Percentiles rank a stretch among this genome's conserved stretches.
phyloP scores from a whole-genome alignment of 2,888 invertebrate species.

The Heteromurus nitidus region DNA sequence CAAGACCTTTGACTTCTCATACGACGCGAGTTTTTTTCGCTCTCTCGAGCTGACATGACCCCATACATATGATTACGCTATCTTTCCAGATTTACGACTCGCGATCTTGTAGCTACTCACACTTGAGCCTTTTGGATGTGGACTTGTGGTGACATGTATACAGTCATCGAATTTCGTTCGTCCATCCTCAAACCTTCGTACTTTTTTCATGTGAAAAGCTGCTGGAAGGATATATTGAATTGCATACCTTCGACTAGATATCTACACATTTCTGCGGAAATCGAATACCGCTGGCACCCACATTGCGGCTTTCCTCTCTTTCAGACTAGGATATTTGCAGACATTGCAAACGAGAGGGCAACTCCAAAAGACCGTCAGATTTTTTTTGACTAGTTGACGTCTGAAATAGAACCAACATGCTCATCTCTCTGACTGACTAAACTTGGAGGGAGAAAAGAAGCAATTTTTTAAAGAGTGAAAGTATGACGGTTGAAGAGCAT shows the following conservation, averaged over 20 bases:
- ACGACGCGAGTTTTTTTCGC: neutral
- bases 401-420: neutral
- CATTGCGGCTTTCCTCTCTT: neutral
- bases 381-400: slow-evolving; percentile 1
- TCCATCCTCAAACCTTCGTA: too few relatives aligned
- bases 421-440: neutral
- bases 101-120: neutral
- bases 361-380: neutral
- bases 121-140: neutral
- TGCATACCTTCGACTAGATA: neutral
- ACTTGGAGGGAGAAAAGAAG: neutral
- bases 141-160: neutral
- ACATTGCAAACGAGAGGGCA: neutral
- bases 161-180: too few relatives aligned
- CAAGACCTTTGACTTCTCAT: neutral
- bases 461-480: neutral
- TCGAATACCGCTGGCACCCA: neutral
- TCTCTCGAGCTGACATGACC: slow-evolving; percentile 4
- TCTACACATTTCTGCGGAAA: neutral
- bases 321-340: neutral
- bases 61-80: slow-evolving; percentile 1
- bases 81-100: slow-evolving; percentile 4
- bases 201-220: too few relatives aligned
- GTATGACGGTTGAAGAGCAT: neutral
- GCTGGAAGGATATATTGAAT: too few relatives aligned